Evolutionary conservation across 1,140 invertebrate species (phyloP), one percentile per base, ranked within the genome.

Genomic region (Epicauta chinensis): DNA sequence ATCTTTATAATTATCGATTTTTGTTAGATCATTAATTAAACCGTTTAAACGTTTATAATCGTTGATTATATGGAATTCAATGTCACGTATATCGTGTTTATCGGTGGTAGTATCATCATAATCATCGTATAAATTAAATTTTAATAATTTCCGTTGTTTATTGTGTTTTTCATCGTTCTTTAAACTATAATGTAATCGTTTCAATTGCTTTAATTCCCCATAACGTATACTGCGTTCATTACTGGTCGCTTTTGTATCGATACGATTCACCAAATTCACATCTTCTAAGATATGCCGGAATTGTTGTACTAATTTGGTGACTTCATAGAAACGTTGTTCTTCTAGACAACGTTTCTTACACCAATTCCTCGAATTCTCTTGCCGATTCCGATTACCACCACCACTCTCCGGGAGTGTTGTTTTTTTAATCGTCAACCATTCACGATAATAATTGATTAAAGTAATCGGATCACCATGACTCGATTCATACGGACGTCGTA

Each of bases 391-490:
- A 0, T 59, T 63, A 37, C 47, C 44, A 1, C n/a, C n/a, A n/a
- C n/a, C n/a, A n/a, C n/a, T n/a, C n/a, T 51, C 34, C 5, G 58
- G 56, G 13, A 52, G 46, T 37, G 58, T 60, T 11, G 34, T 32
- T 42, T 63, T 58, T 36, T 63, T 63, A 38, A 63, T 32, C 11
- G 53, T 53, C 13, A 97, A 72, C 95, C 95, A 98, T 65, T 90
- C 87, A 70, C 85, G 83, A 72, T 91, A 98, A 6, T 87, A 78
- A 65, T 91, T 91, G 1, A 99, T 72, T 6, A 98, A 71, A 0
- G 91, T 97, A 56, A 99, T 83, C 0, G 95, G 91, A 73, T 99
- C 96, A 0, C 97, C 97, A 71, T 98, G 92, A 64, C 91, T 88
- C 0, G 91, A 94, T 70, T 95, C 88, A 7, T 96, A 75, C 23